Evolutionary conservation across 2,113 vertebrate genomes (phyloP).

Genomic region (Leiothrix lutea): DNA sequence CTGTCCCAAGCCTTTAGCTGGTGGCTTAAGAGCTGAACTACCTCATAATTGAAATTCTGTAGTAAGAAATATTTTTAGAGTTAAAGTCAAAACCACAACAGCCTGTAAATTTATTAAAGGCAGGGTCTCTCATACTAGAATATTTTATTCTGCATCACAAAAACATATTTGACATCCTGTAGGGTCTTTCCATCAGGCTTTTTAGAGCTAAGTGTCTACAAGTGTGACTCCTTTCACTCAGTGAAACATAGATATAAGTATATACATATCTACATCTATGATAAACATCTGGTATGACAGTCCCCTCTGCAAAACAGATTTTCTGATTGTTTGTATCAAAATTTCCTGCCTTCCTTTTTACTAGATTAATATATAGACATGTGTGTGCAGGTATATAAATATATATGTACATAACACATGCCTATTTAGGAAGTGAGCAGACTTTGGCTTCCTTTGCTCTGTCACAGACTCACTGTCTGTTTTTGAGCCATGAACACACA

Average conservation of each 20-base stretch:
- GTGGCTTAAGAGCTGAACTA: background rate
- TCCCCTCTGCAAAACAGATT: background rate
- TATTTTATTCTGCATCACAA: background rate
- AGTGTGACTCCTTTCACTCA: background rate
- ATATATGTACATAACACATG: rapidly evolving
- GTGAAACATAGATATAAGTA: background rate
- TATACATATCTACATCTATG: rapidly evolving
- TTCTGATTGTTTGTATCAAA: background rate
- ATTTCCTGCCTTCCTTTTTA: background rate
- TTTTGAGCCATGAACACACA: background rate
- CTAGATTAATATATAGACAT: background rate
- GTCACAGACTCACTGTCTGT: background rate
- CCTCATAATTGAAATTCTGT: background rate
- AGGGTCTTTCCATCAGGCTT: background rate
- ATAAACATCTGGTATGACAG: background rate
- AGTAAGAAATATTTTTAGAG: background rate
- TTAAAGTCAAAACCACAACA: background rate
- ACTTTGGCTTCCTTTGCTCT: background rate
- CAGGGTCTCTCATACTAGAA: background rate
- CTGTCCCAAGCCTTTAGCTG: background rate
- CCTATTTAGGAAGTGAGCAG: background rate
- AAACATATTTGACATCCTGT: background rate
- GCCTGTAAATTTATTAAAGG: background rate
- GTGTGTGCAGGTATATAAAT: background rate
- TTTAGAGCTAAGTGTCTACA: background rate